Percentiles rank a stretch among this genome's conserved stretches.
Evolutionary conservation across 2,113 vertebrate genomes (phyloP).

Genomic region (Condylura cristata): DNA sequence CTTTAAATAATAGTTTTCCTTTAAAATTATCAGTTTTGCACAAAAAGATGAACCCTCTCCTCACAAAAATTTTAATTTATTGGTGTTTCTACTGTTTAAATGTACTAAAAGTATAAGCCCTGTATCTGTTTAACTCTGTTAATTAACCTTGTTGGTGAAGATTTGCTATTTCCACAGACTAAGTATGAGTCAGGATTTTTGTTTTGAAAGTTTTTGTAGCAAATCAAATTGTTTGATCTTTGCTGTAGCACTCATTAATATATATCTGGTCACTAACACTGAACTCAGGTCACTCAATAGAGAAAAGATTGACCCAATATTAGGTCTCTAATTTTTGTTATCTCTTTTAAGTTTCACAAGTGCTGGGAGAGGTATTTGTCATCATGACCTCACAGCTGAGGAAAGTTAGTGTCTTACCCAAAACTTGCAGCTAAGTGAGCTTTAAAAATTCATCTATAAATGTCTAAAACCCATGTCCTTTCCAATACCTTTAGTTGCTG

Average conservation of each 20-base stretch:
- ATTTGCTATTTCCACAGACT: background rate
- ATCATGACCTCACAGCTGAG: background rate
- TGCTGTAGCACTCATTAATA: background rate
- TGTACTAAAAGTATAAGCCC: slow-evolving; percentile 25
- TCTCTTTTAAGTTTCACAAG: slow-evolving; percentile 39
- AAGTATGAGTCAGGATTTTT: slow-evolving; percentile 27
- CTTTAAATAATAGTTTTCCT: slow-evolving; percentile 22
- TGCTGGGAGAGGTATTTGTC: background rate
- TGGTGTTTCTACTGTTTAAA: slow-evolving; percentile 33
- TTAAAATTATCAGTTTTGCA: slow-evolving; percentile 33
- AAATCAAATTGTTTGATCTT: background rate
- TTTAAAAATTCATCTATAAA: background rate
- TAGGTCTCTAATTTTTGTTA: background rate
- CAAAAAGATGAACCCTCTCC: background rate
- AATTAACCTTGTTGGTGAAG: slow-evolving; percentile 16
- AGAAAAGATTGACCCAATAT: background rate
- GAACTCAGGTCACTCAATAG: background rate
- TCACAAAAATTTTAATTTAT: background rate
- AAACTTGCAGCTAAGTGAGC: slow-evolving; percentile 13
- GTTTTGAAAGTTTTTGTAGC: background rate
- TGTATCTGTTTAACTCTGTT: slow-evolving; percentile 8
- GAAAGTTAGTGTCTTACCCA: slow-evolving; percentile 31
- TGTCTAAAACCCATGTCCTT: slow-evolving; percentile 13
- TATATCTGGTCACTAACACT: background rate
- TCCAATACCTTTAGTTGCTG: background rate